These are phyloP conservation scores for Scaptodrosophila latifasciaeformis DNA, from an alignment of 2,888 invertebrate species.

Conservation along the genomic window DNA sequence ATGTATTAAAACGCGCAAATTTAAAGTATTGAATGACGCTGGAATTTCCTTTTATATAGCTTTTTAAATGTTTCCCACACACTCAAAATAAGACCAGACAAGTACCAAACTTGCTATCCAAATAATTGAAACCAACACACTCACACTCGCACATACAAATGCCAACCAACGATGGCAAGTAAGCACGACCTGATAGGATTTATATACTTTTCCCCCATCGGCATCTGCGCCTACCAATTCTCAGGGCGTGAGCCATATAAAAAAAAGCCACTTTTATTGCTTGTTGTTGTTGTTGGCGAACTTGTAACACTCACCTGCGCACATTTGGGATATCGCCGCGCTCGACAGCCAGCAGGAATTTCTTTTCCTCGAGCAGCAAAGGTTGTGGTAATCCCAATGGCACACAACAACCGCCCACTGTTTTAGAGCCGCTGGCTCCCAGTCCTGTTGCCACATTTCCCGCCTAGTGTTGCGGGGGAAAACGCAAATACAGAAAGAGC, in stretches of 20 bases:
- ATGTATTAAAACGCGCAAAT: constrained; percentile 62
- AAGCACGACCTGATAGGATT: constrained; percentile 46
- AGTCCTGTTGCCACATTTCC: background rate
- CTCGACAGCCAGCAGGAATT: constrained; percentile 93
- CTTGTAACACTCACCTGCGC: constrained; percentile 79
- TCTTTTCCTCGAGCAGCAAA: constrained; percentile 89
- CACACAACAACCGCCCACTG: constrained; percentile 73
- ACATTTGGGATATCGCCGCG: constrained; percentile 93
- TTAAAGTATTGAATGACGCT: too few species aligned
- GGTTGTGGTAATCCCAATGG: constrained; percentile 83
- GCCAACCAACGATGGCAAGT: constrained; percentile 16
- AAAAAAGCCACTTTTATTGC: constrained; percentile 13
- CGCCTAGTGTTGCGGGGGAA: background rate
- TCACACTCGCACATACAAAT: background rate
- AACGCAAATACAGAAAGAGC: constrained; percentile 4
- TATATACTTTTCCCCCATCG: constrained; percentile 40
- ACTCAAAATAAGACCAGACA: constrained; percentile 11
- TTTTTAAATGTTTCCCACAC: constrained; percentile 69
- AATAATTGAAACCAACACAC: constrained; percentile 57
- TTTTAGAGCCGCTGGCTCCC: constrained; percentile 31
- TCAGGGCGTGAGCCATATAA: constrained; percentile 30
- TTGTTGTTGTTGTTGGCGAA: background rate
- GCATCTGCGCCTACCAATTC: constrained; percentile 41
- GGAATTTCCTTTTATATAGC: constrained; percentile 47
- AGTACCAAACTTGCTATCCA: constrained; percentile 36